Evolutionary conservation across 2,888 invertebrate species (phyloP).

Genomic region (Aradus depressus): DNA sequence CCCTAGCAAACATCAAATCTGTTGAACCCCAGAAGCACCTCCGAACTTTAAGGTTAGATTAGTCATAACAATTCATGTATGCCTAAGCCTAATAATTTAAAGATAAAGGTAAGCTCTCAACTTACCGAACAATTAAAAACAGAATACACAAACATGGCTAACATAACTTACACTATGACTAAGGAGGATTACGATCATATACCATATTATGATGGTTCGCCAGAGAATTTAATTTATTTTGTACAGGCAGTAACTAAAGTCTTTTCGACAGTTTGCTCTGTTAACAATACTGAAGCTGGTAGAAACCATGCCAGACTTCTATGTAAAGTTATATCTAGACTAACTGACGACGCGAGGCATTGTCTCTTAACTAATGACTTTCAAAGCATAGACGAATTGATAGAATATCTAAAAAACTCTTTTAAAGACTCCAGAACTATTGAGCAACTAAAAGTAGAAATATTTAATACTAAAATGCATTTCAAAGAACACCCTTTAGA

Average conservation of each 20-base stretch:
- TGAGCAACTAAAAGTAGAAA: slow-evolving; percentile 2
- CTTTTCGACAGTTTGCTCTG: background rate
- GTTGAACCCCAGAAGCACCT: too few species aligned
- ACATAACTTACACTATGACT: background rate
- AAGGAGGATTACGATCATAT: slow-evolving; percentile 6
- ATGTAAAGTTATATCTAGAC: background rate
- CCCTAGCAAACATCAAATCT: too few species aligned
- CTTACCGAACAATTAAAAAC: too few species aligned
- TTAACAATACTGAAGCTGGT: background rate
- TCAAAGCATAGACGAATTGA: background rate
- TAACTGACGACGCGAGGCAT: background rate
- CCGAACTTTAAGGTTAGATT: too few species aligned
- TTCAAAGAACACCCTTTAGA: background rate
- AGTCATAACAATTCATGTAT: too few species aligned
- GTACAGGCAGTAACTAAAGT: background rate
- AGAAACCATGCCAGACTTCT: background rate
- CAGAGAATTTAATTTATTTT: background rate
- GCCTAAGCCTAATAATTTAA: too few species aligned
- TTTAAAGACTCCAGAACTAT: background rate
- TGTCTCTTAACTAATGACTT: slow-evolving; percentile 1
- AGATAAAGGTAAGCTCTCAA: too few species aligned
- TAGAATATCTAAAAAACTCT: background rate
- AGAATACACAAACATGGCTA: too few species aligned
- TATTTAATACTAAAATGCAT: background rate
- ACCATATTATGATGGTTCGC: background rate